Percentiles rank a stretch among this genome's conserved stretches.
These are phyloP conservation scores for Neoitamus cyanurus DNA, from an alignment of 2,888 invertebrate genomes.

Conservation along the genomic window DNA sequence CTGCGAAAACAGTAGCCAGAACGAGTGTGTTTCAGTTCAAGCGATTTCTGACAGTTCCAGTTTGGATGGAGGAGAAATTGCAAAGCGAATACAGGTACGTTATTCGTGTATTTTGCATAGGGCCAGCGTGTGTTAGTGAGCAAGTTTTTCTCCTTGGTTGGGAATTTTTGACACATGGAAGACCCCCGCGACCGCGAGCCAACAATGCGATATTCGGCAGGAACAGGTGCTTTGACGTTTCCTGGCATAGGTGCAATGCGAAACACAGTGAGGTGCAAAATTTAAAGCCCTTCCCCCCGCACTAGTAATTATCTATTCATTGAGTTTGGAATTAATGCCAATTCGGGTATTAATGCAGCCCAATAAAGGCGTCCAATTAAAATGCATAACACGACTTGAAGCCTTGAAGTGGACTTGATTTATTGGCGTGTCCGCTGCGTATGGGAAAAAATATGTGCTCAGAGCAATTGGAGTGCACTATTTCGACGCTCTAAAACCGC, in stretches of 20 bases:
- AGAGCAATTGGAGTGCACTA: not conserved
- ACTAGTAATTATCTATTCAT: not conserved
- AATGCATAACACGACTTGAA: not conserved
- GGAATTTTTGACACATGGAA: not conserved
- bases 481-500: not conserved
- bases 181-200: not conserved
- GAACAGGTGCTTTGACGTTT: not conserved
- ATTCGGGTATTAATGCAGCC: not conserved
- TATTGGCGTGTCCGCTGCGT: not conserved
- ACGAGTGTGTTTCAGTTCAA: conserved; percentile 45
- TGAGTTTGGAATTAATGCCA: not conserved
- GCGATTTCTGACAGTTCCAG: conserved; percentile 51
- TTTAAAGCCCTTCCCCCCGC: not conserved
- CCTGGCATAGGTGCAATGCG: not conserved
- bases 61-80: conserved; percentile 47
- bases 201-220: not conserved
- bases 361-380: not conserved
- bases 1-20: conserved; percentile 21
- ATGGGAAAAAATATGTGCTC: not conserved
- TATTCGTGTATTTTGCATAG: not conserved
- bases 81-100: conserved; percentile 47
- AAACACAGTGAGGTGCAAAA: not conserved
- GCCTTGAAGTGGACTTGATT: not conserved
- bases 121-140: not conserved
- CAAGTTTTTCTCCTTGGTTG: not conserved